Percentiles rank a stretch among this genome's conserved stretches.
phyloP scores from a whole-genome alignment of 2,797 vertebrate species.

The Smutsia gigantea region DNA sequence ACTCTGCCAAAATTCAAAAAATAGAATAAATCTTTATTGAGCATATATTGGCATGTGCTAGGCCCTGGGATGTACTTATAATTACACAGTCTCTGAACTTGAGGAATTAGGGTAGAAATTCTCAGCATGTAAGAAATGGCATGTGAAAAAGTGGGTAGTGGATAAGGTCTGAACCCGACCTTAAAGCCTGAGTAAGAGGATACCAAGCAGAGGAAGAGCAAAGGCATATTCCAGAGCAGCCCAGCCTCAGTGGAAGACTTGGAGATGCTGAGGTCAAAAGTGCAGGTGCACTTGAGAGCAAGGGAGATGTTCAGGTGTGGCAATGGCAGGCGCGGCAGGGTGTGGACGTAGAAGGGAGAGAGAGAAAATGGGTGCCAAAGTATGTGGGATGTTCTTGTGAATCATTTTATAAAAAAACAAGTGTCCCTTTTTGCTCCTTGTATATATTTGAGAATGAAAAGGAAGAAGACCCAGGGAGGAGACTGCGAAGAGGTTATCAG shows the following conservation, averaged over 20 bases:
- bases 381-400: neutral
- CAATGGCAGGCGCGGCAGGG: neutral
- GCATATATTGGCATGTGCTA: neutral
- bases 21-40: slow-evolving; percentile 34
- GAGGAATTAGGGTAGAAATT: slow-evolving; percentile 10
- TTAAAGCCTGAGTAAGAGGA: neutral
- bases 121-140: neutral
- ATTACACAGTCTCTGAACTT: slow-evolving; percentile 35
- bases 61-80: neutral
- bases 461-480: neutral
- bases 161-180: neutral
- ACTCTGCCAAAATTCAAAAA: neutral
- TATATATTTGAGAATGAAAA: neutral
- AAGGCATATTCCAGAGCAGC: neutral
- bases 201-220: neutral
- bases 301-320: neutral
- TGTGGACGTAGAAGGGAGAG: neutral
- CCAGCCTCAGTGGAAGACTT: neutral
- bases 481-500: neutral
- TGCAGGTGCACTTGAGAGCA: neutral
- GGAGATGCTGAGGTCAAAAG: neutral
- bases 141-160: neutral
- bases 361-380: neutral
- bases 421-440: neutral
- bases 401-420: neutral